Percentiles rank a stretch among this genome's conserved stretches.
Conservation (phyloP, 92 coral and sea anemone species). For the Paragorgia papillata region DNA sequence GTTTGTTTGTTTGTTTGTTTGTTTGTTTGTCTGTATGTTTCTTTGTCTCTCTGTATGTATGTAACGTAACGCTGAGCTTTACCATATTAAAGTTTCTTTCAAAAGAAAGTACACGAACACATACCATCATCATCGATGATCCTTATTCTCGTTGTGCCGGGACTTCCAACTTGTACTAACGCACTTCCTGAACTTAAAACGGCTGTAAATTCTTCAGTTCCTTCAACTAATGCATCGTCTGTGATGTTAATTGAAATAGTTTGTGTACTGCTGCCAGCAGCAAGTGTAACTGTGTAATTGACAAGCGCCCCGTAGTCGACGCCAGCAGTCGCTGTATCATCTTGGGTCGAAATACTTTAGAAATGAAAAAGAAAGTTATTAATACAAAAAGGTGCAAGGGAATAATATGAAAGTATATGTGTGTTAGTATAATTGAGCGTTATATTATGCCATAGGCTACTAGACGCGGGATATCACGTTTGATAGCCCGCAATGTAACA, state of each 20-base stretch:
- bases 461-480: too few relatives aligned
- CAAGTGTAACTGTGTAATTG: not conserved
- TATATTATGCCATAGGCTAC: too few relatives aligned
- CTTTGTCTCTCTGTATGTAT: too few relatives aligned
- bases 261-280: not conserved
- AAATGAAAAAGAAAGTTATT: not conserved
- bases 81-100: too few relatives aligned
- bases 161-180: not conserved
- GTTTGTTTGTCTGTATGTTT: too few relatives aligned
- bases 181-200: constrained; percentile 5
- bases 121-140: constrained; percentile 48
- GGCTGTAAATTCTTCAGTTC: constrained; percentile 24
- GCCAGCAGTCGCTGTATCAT: constrained; percentile 3
- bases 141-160: not conserved
- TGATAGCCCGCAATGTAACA: too few relatives aligned
- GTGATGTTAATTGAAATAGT: not conserved
- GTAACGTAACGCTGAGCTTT: too few relatives aligned
- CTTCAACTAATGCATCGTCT: constrained; percentile 37
- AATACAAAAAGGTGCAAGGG: too few relatives aligned
- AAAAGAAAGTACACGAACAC: too few relatives aligned
- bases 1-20: too few relatives aligned
- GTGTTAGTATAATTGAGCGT: too few relatives aligned
- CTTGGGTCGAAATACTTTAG: not conserved
- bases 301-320: not conserved
- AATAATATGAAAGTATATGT: too few relatives aligned